A percentile compares a stretch with the other conserved stretches of the same genome.
phyloP scores from a whole-genome alignment of 2,888 invertebrate genomes.

The Tetranychus piercei region DNA sequence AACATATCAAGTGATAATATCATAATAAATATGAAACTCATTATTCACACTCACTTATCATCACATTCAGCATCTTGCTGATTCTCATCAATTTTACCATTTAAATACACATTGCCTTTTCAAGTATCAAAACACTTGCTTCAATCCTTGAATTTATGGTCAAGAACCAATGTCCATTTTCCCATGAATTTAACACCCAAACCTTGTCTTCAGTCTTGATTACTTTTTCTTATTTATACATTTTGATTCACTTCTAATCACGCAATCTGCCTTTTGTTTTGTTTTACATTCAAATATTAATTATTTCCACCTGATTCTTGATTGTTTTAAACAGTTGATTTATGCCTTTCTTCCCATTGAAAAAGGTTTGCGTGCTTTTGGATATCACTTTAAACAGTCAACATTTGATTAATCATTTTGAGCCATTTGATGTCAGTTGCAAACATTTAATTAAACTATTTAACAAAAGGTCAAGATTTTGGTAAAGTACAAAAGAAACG shows the following conservation, averaged over 20 bases:
- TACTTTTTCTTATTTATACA: background rate
- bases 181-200: background rate
- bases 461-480: background rate
- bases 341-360: background rate
- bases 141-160: too few species aligned
- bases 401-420: background rate
- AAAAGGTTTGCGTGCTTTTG: background rate
- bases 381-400: background rate
- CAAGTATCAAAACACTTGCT: too few species aligned
- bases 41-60: background rate
- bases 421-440: background rate
- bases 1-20: background rate
- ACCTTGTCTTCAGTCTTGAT: background rate
- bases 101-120: background rate
- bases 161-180: background rate
- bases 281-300: background rate
- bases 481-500: background rate
- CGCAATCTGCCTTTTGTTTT: background rate
- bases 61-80: background rate
- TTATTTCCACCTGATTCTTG: background rate
- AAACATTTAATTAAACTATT: background rate
- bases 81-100: background rate
- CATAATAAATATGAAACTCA: background rate
- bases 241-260: background rate
- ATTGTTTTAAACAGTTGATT: background rate